Base-by-base conservation (phyloP, 1,140 invertebrate genomes). In the Heliconius himera region DNA sequence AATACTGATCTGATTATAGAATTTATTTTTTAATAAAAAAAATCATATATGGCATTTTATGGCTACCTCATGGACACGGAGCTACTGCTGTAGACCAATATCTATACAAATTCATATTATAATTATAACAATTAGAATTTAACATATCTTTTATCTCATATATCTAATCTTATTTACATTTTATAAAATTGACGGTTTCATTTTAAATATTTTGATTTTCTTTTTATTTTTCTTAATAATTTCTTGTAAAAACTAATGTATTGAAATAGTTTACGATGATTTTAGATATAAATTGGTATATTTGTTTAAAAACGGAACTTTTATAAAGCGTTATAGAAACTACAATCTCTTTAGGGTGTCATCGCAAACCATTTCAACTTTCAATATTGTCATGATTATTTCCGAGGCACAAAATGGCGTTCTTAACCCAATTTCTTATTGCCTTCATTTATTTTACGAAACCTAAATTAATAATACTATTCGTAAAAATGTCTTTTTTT, bases 381-480 rank as follows among this genome's bases (percentile, higher is more conserved):
- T 76, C 77, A 74, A 86, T 94, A 94, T 94, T 94, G 92, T 94
- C 92, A 88, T 81, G 82, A 51, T 86, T 84, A 82, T 76, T 83
- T 79, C 79, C 51, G 84, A 94, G 93, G 93, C 93, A 94, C 93
- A 90, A 92, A 88, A 88, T 92, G 93, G 93, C 82, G 89, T 92
- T 91, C 83, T 85, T 85, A 93, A 93, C 89, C 89, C 91, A 92
- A 89, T 88, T 88, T 85, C 51, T 90, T 89, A 89, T 89, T 90
- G 93, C 91, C 93, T 85, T 87, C 82, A 74, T 84, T 29, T 87
- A 88, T 90, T 91, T 88, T 88, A 90, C 87, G 89, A 92, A 91
- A 87, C 91, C 91, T 94, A 93, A 89, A 93, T 93, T 94, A 94
- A 93, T 94, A 94, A 94, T 94, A 94, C 93, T 93, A 94, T 94